Conservation (phyloP, 2,888 invertebrate genomes). For the Athalia cordata region DNA sequence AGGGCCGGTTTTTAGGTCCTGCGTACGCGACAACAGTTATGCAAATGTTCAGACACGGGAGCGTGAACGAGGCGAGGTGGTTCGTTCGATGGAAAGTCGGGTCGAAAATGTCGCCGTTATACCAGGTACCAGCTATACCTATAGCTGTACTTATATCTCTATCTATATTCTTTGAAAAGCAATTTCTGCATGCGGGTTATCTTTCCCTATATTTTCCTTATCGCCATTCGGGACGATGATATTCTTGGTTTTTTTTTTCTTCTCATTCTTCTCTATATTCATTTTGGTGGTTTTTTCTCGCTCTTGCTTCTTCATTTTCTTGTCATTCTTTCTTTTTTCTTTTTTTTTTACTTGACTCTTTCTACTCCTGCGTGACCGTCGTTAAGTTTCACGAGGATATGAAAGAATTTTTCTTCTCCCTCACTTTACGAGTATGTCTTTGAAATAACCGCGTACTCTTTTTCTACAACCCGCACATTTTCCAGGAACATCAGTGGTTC, state of each 20-base stretch:
- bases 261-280: too few relatives aligned
- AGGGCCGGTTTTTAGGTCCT: slow-evolving; percentile 28
- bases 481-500: background rate
- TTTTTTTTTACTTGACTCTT: background rate
- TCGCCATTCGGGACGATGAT: slow-evolving; percentile 27
- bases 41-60: slow-evolving; percentile 13
- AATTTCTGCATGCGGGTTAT: slow-evolving; percentile 19
- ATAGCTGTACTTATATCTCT: background rate
- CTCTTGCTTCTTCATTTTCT: too few relatives aligned
- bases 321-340: background rate
- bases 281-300: too few relatives aligned
- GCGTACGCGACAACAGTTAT: slow-evolving; percentile 32
- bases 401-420: slow-evolving; percentile 2
- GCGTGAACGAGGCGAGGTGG: background rate
- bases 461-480: background rate
- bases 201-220: slow-evolving; percentile 32
- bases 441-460: background rate
- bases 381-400: slow-evolving; percentile 32
- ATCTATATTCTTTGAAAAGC: slow-evolving; percentile 34
- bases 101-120: background rate
- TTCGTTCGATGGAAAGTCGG: background rate
- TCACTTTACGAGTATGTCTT: background rate
- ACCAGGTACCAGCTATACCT: background rate
- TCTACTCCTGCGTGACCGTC: slow-evolving; percentile 16
- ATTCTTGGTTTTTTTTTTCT: background rate